Base-by-base conservation (phyloP, 1,140 invertebrate species). In the Druon quercuslanigerum region DNA sequence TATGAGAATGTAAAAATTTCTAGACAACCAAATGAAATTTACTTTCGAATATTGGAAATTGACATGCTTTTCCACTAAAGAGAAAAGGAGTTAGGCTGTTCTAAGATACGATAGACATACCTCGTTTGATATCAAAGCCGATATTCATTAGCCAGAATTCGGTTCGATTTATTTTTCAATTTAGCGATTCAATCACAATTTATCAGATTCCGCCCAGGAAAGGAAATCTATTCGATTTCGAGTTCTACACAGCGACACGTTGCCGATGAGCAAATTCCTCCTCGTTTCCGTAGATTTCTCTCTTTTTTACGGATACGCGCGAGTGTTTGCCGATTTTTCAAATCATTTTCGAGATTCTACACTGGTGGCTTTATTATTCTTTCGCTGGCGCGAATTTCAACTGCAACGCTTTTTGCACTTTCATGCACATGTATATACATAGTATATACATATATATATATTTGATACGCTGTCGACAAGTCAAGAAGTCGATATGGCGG, bases 221-320 rank as follows among this genome's bases (percentile, higher is more conserved):
- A 60, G 57, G 33, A 60, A 60, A 60, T 60, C 57, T 60, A 33
- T 60, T 60, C 57, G 33, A 60, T 60, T 40, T 60, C 57, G 16
- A 60, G 57, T 33, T 16, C 20, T 16, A 33, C 20, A 33, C 20
- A 60, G 57, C 3, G 20, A 60, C 57, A 14, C 57, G 57, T 33
- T 33, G 25, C 25, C 25, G 19, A 25, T 19, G 56, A 20, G 56
- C 1, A 57, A 57, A 57, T 12, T 57, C 57, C 57, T 25, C 20
- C 20, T 60, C n/a, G 17, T 16, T 20, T 12, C 51, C 33, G 19
- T 46, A 51, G 46, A 50, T 51, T 75, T 66, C 14, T 51, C 70
- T 51, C 11, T 54, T 60, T 70, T 8, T 16, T 50, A 14, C 54
- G n/a, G 7, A 70, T 50, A 73, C 50, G 66, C 25, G 50, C 72